A percentile compares a stretch with the other conserved stretches of the same genome.
Evolutionary conservation across 1,140 invertebrate species (phyloP).

Genomic region (Penaeus indicus): DNA sequence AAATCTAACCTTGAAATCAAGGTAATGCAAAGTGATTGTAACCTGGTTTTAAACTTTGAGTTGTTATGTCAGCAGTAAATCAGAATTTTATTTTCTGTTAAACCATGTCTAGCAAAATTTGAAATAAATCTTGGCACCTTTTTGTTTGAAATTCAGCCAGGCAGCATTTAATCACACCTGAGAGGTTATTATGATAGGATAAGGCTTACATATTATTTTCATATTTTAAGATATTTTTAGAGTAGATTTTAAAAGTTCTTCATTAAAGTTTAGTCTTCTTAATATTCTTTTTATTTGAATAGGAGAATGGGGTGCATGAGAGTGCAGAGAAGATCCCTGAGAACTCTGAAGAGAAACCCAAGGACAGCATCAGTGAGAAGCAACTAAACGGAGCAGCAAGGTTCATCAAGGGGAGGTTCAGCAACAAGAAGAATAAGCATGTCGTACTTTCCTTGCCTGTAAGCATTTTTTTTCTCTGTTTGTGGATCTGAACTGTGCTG

Average conservation of each 20-base stretch:
- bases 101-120: neutral
- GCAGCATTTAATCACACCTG: too few species aligned
- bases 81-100: neutral
- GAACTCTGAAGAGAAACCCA: neutral
- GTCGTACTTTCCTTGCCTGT: neutral
- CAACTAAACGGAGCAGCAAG: neutral
- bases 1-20: conserved; percentile 9
- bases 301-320: neutral
- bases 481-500: neutral
- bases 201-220: too few species aligned
- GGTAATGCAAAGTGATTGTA: neutral
- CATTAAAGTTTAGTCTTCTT: too few species aligned
- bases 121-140: neutral
- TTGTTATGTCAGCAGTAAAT: neutral
- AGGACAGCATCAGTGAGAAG: conserved; percentile 2
- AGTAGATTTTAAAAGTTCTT: too few species aligned
- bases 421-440: neutral
- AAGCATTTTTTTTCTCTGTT: neutral
- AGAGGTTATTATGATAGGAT: too few species aligned
- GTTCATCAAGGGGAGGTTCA: neutral
- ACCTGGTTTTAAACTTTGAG: neutral
- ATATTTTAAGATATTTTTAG: too few species aligned
- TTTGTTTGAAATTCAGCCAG: neutral
- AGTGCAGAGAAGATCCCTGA: neutral
- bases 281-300: neutral